Conservation (phyloP, 2,888 invertebrate genomes). For the Ectropis crepuscularia region DNA sequence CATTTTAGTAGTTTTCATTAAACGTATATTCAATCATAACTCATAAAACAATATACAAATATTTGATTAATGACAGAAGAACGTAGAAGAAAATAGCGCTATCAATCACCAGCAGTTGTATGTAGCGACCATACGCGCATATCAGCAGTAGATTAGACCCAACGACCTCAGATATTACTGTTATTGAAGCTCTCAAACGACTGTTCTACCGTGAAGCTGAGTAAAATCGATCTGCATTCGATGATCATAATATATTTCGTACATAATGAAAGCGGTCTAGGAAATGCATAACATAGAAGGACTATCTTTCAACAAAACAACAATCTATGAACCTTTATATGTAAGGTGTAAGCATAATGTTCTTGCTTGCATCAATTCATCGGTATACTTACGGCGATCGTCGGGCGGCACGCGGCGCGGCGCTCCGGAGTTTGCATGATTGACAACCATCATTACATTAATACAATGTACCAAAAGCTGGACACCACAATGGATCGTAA, state of each 20-base stretch:
- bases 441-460: constrained; percentile 84
- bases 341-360: constrained; percentile 63
- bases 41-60: not conserved
- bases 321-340: constrained; percentile 69
- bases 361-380: constrained; percentile 77
- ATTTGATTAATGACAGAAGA: not conserved
- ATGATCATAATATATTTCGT: constrained; percentile 53
- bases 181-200: constrained; percentile 59
- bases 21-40: not conserved
- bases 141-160: constrained; percentile 47
- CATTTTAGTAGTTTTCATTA: not conserved
- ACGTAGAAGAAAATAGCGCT: constrained; percentile 10
- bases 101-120: constrained; percentile 25
- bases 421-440: constrained; percentile 82
- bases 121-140: constrained; percentile 26
- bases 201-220: constrained; percentile 61
- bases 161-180: constrained; percentile 50
- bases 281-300: constrained; percentile 75
- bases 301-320: constrained; percentile 70
- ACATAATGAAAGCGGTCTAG: constrained; percentile 75
- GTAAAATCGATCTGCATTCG: constrained; percentile 61
- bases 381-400: constrained; percentile 75
- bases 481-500: constrained; percentile 62
- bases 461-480: constrained; percentile 78
- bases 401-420: constrained; percentile 73